Percentiles rank a stretch among this genome's conserved stretches.
Conservation (phyloP, 2,113 vertebrate species). For the Callaeas wilsoni region DNA sequence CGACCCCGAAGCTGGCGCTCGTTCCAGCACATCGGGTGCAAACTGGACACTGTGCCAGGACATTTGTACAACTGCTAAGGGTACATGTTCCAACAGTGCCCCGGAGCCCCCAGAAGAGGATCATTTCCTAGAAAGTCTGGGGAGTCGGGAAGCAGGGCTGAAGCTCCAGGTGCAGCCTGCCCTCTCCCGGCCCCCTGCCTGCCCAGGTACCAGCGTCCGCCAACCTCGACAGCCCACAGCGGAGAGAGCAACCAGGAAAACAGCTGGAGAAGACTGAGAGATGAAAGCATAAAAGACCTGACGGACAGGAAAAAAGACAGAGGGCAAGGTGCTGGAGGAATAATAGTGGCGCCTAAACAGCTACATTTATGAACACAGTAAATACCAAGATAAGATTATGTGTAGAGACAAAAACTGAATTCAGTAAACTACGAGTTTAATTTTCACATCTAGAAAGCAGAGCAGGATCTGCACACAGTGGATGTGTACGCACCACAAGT, state of each 20-base stretch:
- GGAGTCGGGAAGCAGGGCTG: neutral
- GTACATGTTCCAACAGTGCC: accelerated
- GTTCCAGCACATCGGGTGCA: accelerated
- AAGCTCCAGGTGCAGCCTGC: conserved; percentile 41
- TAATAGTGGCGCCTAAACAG: accelerated
- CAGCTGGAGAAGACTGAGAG: neutral
- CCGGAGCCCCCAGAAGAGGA: neutral
- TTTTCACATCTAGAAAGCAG: neutral
- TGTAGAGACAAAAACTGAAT: neutral
- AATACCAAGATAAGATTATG: neutral
- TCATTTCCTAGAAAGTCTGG: neutral
- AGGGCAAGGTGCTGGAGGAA: neutral
- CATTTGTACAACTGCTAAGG: neutral
- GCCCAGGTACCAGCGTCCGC: accelerated
- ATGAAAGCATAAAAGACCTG: no score
- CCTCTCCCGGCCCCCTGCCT: conserved; percentile 42
- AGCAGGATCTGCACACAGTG: neutral
- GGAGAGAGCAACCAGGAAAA: neutral
- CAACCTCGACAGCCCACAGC: accelerated
- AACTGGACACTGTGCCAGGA: neutral
- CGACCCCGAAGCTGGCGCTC: accelerated
- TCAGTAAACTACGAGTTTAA: neutral
- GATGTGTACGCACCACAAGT: accelerated
- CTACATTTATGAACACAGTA: neutral
- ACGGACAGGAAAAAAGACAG: neutral